A percentile compares a stretch with the other conserved stretches of the same genome.
Conservation (phyloP, 2,797 vertebrate genomes). For the Buphagus erythrorhynchus region DNA sequence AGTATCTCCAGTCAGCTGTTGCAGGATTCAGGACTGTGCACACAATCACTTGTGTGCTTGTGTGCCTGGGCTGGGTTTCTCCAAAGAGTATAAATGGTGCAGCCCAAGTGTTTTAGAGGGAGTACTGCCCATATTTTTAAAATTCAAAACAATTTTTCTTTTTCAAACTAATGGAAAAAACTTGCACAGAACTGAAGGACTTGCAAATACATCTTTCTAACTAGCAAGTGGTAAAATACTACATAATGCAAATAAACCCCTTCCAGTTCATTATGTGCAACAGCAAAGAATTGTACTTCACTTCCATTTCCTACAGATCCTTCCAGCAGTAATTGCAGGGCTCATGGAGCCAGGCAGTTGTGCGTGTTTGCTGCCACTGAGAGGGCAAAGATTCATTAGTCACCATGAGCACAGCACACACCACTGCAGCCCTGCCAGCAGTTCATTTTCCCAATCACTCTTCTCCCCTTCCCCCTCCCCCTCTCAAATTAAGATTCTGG, state of each 20-base stretch:
- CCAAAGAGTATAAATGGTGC: neutral
- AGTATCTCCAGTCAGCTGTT: neutral
- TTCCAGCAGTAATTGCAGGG: neutral
- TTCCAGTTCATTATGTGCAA: neutral
- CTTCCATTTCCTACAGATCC: neutral
- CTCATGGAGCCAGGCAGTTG: neutral
- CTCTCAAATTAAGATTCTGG: conserved; percentile 48
- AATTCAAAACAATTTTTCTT: neutral
- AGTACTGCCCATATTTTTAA: neutral
- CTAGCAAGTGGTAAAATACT: neutral
- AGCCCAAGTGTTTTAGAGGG: neutral
- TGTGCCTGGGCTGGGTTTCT: neutral
- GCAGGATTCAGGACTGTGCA: neutral
- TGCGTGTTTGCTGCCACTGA: neutral
- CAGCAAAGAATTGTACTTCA: neutral
- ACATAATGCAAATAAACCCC: neutral
- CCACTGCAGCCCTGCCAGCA: neutral
- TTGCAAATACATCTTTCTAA: neutral
- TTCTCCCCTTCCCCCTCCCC: neutral
- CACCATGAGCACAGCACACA: neutral
- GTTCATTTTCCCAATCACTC: neutral
- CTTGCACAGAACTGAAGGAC: neutral
- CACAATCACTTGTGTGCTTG: neutral
- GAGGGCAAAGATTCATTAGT: conserved; percentile 34
- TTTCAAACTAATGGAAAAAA: neutral